phyloP scores from a whole-genome alignment of 2,113 vertebrate genomes.

The Cygnus atratus region DNA sequence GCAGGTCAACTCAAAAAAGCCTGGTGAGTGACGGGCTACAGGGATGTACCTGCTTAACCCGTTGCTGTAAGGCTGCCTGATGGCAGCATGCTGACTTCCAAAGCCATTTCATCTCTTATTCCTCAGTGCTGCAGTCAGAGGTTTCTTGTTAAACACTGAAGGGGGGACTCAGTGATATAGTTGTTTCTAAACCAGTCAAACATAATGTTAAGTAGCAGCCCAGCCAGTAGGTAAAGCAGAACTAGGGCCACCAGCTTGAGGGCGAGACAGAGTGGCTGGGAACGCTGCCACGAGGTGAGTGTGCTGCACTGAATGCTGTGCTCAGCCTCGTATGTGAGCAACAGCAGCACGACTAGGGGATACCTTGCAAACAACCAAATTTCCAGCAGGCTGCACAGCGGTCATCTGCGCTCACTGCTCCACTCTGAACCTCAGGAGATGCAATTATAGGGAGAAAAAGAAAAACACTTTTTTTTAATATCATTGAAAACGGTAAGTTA shows the following conservation, averaged over 20 bases:
- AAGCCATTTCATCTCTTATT: slow-evolving; percentile 53
- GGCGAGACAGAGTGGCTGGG: slow-evolving; percentile 41
- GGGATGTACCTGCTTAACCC: slow-evolving; percentile 61
- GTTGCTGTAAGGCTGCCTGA: slow-evolving; percentile 44
- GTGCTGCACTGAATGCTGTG: fast-evolving
- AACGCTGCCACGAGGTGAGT: background rate
- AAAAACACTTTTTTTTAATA: background rate
- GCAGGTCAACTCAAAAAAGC: slow-evolving; percentile 61
- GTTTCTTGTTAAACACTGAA: slow-evolving; percentile 55
- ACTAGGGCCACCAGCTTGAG: background rate
- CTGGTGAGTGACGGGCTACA: slow-evolving; percentile 60
- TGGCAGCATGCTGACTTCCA: slow-evolving; percentile 45
- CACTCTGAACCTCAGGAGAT: background rate
- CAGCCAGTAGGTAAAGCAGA: background rate
- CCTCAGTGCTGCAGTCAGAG: background rate
- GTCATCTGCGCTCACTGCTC: background rate
- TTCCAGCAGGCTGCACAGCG: background rate
- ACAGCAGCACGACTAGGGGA: background rate
- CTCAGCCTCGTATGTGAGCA: fast-evolving
- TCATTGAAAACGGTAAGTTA: background rate
- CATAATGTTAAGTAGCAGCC: slow-evolving; percentile 1
- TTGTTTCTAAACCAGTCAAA: slow-evolving; percentile 48
- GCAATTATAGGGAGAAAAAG: background rate
- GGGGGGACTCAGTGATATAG: background rate
- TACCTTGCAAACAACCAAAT: background rate